Percentiles rank a stretch among this genome's conserved stretches.
Conservation (phyloP, 2,797 vertebrate genomes). For the Hephaestus fuliginosus region DNA sequence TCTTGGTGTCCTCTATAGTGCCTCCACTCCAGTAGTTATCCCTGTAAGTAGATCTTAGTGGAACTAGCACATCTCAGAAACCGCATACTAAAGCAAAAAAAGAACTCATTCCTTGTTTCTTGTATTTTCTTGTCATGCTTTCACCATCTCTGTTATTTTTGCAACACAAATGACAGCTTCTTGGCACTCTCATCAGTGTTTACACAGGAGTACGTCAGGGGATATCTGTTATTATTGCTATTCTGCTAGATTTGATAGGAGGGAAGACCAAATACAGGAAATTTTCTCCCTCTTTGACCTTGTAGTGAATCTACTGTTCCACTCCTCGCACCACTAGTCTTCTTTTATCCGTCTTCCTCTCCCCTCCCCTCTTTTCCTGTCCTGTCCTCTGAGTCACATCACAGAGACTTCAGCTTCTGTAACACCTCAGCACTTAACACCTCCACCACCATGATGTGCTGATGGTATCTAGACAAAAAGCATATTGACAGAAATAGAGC, state of each 20-base stretch:
- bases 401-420: constrained; percentile 38
- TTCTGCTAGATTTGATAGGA: constrained; percentile 1
- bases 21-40: constrained; percentile 44
- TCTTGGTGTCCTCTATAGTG: constrained; percentile 23
- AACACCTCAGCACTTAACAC: constrained; percentile 55
- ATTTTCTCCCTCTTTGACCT: constrained; percentile 23
- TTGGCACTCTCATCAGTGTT: constrained; percentile 33
- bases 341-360: constrained; percentile 15
- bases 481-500: constrained; percentile 44
- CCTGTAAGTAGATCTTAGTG: constrained; percentile 44
- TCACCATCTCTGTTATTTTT: constrained; percentile 31
- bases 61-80: constrained; percentile 24
- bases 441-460: constrained; percentile 44
- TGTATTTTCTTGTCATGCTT: constrained; percentile 11
- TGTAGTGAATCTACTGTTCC: constrained; percentile 11
- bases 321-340: constrained; percentile 23
- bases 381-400: constrained; percentile 47
- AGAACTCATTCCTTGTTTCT: not conserved
- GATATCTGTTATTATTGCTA: constrained; percentile 26
- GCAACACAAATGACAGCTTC: constrained; percentile 39
- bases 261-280: constrained; percentile 11
- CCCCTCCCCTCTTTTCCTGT: constrained; percentile 7
- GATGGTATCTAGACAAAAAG: constrained; percentile 42
- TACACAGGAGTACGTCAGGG: constrained; percentile 7
- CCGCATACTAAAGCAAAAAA: constrained; percentile 20